These are phyloP conservation scores for Fratercula arctica DNA, from an alignment of 2,797 vertebrate genomes.

Conservation along the genomic window DNA sequence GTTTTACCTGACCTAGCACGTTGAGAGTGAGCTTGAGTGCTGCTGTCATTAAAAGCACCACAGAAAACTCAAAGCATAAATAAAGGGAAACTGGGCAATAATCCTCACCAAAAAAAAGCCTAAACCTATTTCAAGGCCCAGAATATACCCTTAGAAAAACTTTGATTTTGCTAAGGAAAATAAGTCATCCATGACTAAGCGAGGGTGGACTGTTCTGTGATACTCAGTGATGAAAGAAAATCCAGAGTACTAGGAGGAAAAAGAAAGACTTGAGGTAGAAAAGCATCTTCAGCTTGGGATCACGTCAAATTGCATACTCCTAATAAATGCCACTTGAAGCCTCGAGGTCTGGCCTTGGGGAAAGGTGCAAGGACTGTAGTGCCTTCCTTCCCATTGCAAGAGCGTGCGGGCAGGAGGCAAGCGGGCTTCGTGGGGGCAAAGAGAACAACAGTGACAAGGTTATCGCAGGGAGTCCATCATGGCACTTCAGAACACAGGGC, in stretches of 20 bases:
- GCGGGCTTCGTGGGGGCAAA: background rate
- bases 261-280: background rate
- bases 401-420: rapidly evolving
- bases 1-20: background rate
- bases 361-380: background rate
- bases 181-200: background rate
- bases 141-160: background rate
- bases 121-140: background rate
- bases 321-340: background rate
- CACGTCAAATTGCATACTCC: background rate
- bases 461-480: background rate
- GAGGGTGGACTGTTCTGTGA: background rate
- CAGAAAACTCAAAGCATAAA: background rate
- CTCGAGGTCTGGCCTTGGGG: background rate
- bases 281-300: slow-evolving; percentile 7
- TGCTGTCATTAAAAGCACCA: background rate
- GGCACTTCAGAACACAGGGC: background rate
- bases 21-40: background rate
- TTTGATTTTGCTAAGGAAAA: background rate
- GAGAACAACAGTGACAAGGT: rapidly evolving
- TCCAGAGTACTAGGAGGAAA: background rate
- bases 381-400: background rate
- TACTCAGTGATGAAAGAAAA: background rate
- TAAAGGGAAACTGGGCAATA: background rate
- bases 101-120: background rate